These are phyloP conservation scores for Hydrocynus forskahlii DNA, from an alignment of 2,797 vertebrate genomes.

Conservation along the genomic window DNA sequence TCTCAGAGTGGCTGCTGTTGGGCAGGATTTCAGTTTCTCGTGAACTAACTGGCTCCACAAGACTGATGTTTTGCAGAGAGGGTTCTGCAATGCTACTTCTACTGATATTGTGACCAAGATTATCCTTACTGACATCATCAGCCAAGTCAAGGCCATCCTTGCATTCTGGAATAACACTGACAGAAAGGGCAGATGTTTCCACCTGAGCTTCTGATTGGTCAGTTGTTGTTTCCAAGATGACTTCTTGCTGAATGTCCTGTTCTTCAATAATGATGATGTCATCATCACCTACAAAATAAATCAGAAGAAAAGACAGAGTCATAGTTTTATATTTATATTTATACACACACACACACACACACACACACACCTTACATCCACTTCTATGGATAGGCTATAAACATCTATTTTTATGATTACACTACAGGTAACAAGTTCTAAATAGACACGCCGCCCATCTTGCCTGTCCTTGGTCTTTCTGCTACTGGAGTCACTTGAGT, in stretches of 20 bases:
- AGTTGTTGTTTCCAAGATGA: constrained; percentile 28
- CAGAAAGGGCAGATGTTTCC: constrained; percentile 11
- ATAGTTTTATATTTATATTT: too few species aligned
- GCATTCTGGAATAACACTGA: not conserved
- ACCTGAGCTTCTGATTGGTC: constrained; percentile 37
- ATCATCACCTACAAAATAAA: constrained; percentile 5
- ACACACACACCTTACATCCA: not conserved
- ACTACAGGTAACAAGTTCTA: not conserved
- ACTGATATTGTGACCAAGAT: not conserved
- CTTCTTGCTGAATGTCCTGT: constrained; percentile 49
- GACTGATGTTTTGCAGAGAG: not conserved
- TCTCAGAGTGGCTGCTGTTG: not conserved
- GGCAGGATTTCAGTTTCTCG: not conserved
- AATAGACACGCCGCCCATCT: not conserved
- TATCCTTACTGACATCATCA: not conserved
- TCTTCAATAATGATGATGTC: constrained; percentile 45
- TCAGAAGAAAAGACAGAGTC: too few species aligned
- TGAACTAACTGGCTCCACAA: constrained; percentile 28
- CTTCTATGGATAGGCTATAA: not conserved
- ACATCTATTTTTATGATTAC: not conserved
- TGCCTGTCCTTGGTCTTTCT: constrained; percentile 48
- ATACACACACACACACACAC: not conserved
- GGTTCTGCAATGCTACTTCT: constrained; percentile 16
- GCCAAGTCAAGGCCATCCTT: not conserved
- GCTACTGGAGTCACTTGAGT: constrained; percentile 66